Conservation (phyloP, 2,888 invertebrate species). For the Biston betularia region DNA sequence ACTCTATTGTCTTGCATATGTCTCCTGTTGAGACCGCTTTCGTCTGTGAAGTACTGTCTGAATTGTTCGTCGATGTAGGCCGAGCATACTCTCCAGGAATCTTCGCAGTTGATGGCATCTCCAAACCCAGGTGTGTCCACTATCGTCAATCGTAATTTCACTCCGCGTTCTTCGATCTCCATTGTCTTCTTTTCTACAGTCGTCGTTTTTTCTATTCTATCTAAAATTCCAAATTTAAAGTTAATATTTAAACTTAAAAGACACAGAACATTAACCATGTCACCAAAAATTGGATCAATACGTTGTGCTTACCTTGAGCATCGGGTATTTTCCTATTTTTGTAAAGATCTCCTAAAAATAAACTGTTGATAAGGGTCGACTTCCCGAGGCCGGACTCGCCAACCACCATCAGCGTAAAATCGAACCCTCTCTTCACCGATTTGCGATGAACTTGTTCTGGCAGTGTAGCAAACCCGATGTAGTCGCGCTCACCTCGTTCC, state of each 20-base stretch:
- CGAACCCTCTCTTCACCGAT: slow-evolving; percentile 98
- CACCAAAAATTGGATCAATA: too few relatives aligned
- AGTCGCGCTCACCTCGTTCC: slow-evolving; percentile 89
- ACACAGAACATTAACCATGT: too few relatives aligned
- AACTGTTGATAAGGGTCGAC: slow-evolving; percentile 97
- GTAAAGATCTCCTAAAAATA: slow-evolving; percentile 97
- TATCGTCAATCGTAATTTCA: slow-evolving; percentile 95
- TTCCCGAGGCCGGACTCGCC: slow-evolving; percentile 98
- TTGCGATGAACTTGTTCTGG: slow-evolving; percentile 98
- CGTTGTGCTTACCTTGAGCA: slow-evolving; percentile 86
- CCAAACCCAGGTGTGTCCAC: slow-evolving; percentile 99
- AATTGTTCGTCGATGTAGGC: slow-evolving; percentile 97
- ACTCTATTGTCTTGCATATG: slow-evolving; percentile 98
- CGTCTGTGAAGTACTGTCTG: slow-evolving; percentile 94
- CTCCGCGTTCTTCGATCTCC: slow-evolving; percentile 98
- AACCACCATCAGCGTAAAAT: slow-evolving; percentile 98
- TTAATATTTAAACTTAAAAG: too few relatives aligned
- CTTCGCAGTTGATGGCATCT: slow-evolving; percentile 96
- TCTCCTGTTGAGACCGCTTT: slow-evolving; percentile 97
- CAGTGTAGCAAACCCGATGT: slow-evolving; percentile 97
- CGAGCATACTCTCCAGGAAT: slow-evolving; percentile 96
- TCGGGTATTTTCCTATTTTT: slow-evolving; percentile 92
- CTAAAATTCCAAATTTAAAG: slow-evolving; percentile 62
- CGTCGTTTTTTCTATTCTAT: slow-evolving; percentile 90
- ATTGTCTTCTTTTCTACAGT: slow-evolving; percentile 92